Evolutionary conservation across 2,797 vertebrate genomes (phyloP), one percentile per base, ranked within the genome.

Genomic region (Squalus acanthias): DNA sequence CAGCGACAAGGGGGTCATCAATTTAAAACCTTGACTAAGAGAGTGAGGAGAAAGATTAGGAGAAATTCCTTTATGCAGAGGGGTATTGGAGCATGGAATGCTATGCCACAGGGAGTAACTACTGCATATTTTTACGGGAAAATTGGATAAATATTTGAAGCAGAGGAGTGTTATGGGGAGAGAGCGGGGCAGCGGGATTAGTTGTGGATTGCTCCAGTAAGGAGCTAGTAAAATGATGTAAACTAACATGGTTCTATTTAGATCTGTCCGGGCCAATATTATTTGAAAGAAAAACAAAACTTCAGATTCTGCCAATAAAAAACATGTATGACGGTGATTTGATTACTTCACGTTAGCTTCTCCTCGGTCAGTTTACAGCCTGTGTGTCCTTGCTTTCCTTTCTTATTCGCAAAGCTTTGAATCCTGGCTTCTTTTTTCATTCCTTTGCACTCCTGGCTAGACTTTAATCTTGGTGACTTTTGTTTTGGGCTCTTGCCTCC

Each of bases 401-500:
- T 92, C 50, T 72, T 50, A 53, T 72, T 95, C 93, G 4, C 67
- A 26, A 50, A 46, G 24, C 93, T 29, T 29, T 13, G 69, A 26
- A 46, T 26, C 46, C 93, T 50, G 46, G 10, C 46, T 70, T 72
- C 67, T 17, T 70, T 95, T 69, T 69, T 70, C 69, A 72, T 72
- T 79, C 93, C 76, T 33, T 70, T 96, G 97, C 97, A 98, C 98
- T 97, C 97, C 97, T 97, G 97, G 97, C 96, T 97, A 97, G 97
- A 97, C 97, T 97, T 98, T 97, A 97, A 97, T 98, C 97, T 97
- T 97, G 96, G 97, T 97, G 97, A 97, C 97, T 96, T 96, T 82
- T 96, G 98, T 98, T 98, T 98, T 97, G 97, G 97, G 97, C 96
- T 67, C 63, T 88, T 97, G 96, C 97, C 98, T 98, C 98, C 98